A percentile compares a stretch with the other conserved stretches of the same genome.
phyloP scores from a whole-genome alignment of 2,113 vertebrate genomes.

The Turnix velox region DNA sequence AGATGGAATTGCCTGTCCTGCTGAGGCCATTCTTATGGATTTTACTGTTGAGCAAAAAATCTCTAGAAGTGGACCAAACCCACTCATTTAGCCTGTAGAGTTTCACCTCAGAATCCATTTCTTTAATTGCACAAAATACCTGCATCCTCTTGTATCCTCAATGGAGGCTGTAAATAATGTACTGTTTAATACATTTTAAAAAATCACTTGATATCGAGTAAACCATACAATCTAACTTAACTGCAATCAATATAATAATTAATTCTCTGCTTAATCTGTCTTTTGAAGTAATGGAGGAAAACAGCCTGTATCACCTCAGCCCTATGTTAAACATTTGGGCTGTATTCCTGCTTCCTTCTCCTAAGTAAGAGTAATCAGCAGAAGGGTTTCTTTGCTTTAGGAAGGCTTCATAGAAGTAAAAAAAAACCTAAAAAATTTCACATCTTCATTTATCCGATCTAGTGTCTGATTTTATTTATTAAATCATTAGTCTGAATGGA shows the following conservation, averaged over 20 bases:
- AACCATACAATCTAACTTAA: background rate
- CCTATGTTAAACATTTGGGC: background rate
- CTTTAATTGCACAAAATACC: background rate
- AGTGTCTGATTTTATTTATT: background rate
- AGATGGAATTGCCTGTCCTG: background rate
- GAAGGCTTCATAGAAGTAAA: background rate
- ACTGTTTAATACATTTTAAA: background rate
- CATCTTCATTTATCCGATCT: background rate
- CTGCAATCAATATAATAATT: constrained; percentile 15
- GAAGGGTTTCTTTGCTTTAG: background rate
- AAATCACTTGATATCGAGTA: background rate
- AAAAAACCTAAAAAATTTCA: background rate
- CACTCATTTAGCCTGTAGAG: background rate
- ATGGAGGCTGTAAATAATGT: background rate
- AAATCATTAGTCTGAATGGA: background rate
- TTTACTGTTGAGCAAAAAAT: background rate
- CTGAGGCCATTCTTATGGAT: background rate
- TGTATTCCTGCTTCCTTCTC: background rate
- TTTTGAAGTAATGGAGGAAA: background rate
- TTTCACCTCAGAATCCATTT: background rate
- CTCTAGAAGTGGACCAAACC: background rate
- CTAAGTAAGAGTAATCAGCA: background rate
- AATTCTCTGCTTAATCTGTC: constrained; percentile 3
- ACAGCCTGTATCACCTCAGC: background rate
- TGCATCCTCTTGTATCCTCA: background rate